These are phyloP conservation scores for Chaetophractus vellerosus DNA, from an alignment of 2,797 vertebrate genomes.

Conservation along the genomic window DNA sequence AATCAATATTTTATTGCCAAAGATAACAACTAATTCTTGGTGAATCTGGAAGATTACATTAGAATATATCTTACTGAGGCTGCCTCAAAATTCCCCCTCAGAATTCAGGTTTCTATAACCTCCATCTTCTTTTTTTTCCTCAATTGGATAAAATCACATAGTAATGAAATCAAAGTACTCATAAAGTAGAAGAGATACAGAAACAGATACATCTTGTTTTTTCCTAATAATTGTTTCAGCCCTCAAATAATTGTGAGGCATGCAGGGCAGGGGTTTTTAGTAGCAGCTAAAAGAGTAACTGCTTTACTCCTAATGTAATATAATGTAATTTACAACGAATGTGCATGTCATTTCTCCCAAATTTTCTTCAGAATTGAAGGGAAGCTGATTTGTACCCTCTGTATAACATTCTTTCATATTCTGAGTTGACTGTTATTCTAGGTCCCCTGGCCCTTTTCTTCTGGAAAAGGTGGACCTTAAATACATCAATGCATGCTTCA, in stretches of 20 bases:
- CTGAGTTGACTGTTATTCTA: neutral
- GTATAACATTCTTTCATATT: neutral
- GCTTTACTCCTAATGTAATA: neutral
- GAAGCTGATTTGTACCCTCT: neutral
- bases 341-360: too few species aligned
- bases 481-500: neutral
- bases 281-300: neutral
- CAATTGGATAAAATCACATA: neutral
- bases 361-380: neutral
- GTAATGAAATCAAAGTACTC: neutral
- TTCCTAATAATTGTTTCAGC: neutral
- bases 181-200: neutral
- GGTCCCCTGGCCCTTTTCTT: neutral
- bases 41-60: neutral
- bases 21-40: neutral
- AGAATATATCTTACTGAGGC: neutral
- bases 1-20: slow-evolving; percentile 29
- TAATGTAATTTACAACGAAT: too few species aligned
- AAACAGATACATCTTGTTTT: neutral
- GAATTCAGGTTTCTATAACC: slow-evolving; percentile 4
- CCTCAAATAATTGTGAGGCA: neutral
- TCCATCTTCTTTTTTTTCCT: neutral
- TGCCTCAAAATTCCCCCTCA: neutral
- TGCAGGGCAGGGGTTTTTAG: neutral
- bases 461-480: slow-evolving; percentile 3